phyloP scores from a whole-genome alignment of 2,113 vertebrate species.

The Brachyistius frenatus region DNA sequence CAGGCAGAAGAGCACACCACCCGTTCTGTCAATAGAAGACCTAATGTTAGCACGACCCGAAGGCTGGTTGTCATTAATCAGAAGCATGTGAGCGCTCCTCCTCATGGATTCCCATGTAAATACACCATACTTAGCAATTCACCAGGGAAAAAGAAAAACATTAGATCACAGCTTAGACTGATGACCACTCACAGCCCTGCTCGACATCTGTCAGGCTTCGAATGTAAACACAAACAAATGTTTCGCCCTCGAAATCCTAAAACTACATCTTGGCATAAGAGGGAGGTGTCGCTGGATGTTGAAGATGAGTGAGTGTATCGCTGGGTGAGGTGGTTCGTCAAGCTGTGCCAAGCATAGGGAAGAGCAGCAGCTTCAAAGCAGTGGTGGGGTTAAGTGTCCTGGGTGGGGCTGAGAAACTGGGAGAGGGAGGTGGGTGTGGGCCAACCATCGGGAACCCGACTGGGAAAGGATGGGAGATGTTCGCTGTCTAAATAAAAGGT shows the following conservation, averaged over 20 bases:
- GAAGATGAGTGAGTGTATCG: constrained; percentile 45
- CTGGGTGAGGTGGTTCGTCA: constrained; percentile 64
- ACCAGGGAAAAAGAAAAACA: constrained; percentile 42
- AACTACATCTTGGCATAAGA: constrained; percentile 12
- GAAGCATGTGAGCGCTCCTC: constrained; percentile 56
- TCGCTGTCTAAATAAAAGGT: constrained; percentile 28
- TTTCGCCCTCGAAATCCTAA: constrained; percentile 28
- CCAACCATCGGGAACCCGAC: constrained; percentile 36
- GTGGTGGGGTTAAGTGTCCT: constrained; percentile 63
- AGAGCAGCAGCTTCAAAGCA: constrained; percentile 69
- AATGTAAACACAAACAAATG: constrained; percentile 66
- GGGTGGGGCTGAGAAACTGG: constrained; percentile 69
- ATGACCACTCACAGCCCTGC: constrained; percentile 47
- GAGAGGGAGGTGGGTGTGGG: constrained; percentile 66
- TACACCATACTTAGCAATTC: constrained; percentile 48
- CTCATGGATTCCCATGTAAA: constrained; percentile 58
- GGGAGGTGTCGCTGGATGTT: constrained; percentile 14
- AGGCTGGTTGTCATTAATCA: constrained; percentile 70
- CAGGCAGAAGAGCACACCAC: constrained; percentile 39
- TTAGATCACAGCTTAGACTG: constrained; percentile 58
- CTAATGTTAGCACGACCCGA: constrained; percentile 65
- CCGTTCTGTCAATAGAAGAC: constrained; percentile 58
- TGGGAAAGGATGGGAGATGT: constrained; percentile 45
- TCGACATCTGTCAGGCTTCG: constrained; percentile 64
- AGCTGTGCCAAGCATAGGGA: constrained; percentile 52